Conservation (phyloP, 1,140 invertebrate species). For the Platorchestia sp. region DNA sequence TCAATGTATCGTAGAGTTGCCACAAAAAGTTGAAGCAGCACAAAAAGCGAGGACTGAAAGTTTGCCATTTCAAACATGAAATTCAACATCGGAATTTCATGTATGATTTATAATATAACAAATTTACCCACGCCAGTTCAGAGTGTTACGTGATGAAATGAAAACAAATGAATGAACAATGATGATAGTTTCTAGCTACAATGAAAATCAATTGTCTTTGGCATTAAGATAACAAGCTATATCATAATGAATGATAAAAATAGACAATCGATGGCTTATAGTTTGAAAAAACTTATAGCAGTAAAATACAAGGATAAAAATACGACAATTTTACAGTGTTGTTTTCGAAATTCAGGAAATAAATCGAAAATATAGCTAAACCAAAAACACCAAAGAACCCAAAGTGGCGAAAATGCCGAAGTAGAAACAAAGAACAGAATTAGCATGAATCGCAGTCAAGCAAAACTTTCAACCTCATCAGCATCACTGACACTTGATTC, state of each 20-base stretch:
- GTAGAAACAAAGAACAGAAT: background rate
- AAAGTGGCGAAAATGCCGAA: background rate
- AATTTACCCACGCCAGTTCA: slow-evolving; percentile 43
- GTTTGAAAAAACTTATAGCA: background rate
- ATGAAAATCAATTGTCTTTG: background rate
- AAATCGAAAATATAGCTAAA: background rate
- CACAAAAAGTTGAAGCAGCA: background rate
- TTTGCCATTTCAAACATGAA: background rate
- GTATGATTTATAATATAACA: background rate
- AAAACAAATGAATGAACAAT: slow-evolving; percentile 32
- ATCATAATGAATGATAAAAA: background rate
- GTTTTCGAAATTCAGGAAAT: background rate
- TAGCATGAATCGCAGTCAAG: background rate
- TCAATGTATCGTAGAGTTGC: background rate
- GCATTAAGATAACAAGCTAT: background rate
- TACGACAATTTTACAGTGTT: background rate
- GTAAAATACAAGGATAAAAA: background rate
- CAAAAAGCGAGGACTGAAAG: background rate
- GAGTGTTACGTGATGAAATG: slow-evolving; percentile 35
- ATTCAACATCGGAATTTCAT: background rate
- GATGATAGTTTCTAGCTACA: background rate
- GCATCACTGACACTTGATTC: background rate
- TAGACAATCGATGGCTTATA: background rate
- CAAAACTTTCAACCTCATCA: background rate
- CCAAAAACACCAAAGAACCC: background rate